Percentiles rank a stretch among this genome's conserved stretches.
phyloP scores from a whole-genome alignment of 2,113 vertebrate species.

The Brachyhypopomus gauderio region DNA sequence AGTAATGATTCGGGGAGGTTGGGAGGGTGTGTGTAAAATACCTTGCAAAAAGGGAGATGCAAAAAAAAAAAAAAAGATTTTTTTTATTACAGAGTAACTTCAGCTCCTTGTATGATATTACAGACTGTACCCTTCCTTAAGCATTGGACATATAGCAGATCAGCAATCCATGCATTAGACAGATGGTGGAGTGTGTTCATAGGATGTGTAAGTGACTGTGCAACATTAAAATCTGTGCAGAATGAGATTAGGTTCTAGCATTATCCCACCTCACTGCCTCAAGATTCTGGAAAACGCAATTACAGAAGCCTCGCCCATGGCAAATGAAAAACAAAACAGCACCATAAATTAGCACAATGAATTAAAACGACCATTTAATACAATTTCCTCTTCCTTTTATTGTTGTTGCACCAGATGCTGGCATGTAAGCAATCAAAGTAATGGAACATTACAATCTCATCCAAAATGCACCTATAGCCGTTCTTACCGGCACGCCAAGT shows the following conservation, averaged over 20 bases:
- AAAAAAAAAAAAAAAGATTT: neutral
- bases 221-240: slow-evolving; percentile 70
- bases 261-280: slow-evolving; percentile 71
- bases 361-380: slow-evolving; percentile 68
- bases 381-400: slow-evolving; percentile 63
- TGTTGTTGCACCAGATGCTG: slow-evolving; percentile 61
- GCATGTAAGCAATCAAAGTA: slow-evolving; percentile 73
- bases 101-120: neutral
- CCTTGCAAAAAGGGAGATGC: neutral
- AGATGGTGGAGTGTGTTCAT: slow-evolving; percentile 59
- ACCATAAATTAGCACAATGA: slow-evolving; percentile 62
- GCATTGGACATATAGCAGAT: slow-evolving; percentile 31
- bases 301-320: slow-evolving; percentile 59
- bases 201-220: slow-evolving; percentile 66
- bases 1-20: neutral
- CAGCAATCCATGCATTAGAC: slow-evolving; percentile 62
- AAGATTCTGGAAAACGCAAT: slow-evolving; percentile 52
- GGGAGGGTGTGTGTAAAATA: neutral
- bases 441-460: slow-evolving; percentile 70
- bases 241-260: slow-evolving; percentile 65
- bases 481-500: slow-evolving; percentile 41
- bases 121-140: slow-evolving; percentile 7
- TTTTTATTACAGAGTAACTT: neutral
- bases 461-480: slow-evolving; percentile 62
- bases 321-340: slow-evolving; percentile 42